Base-by-base conservation (phyloP, 2,113 vertebrate species). In the Daubentonia madagascariensis region DNA sequence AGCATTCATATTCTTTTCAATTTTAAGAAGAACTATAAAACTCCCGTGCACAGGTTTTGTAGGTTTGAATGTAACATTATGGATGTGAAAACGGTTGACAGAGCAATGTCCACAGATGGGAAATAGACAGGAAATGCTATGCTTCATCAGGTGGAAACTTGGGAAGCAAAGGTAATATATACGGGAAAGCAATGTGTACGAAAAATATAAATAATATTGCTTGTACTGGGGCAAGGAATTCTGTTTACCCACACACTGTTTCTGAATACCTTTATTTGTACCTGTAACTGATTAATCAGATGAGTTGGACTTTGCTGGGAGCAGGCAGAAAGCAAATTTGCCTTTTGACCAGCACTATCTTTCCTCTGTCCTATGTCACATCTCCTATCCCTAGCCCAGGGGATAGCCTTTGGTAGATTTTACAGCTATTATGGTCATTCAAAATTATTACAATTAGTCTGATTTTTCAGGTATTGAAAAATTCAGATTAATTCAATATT, bases 81-180 rank as follows among this genome's bases (percentile, higher is more conserved):
- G 32, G 10, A 9, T 52, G 73, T 59, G 18, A 54, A 70, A 92
- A 65, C 5, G 0, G 0, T 72, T 65, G 52, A 30, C 84, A 57
- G 37, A 94, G 9, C 25, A 84, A 23, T 23, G 18, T 37, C 25
- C 52, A 32, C 16, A 88, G 35, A 48, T 89, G 89, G 40, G 5
- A 72, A 91, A 76, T 28, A 35, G 0, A 20, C 1, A 79, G 59
- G 40, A 45, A 86, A 89, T 32, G 54, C 52, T 80, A 37, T 11
- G 10, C n/a, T 89, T 97, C 63, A 16, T 70, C 43, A 96, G 75
- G 45, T 45, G 32, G 90, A 97, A 94, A 30, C 87, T 76, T 48
- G 20, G 0, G 17, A 89, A 23, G 40, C 20, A 61, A 61, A 90
- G 28, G 22, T 72, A 52, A 88, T 28, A 20, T 32, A n/a, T 25